Percentiles rank a stretch among this genome's conserved stretches.
These are phyloP conservation scores for Cacatua alba DNA, from an alignment of 2,113 vertebrate genomes.

Conservation along the genomic window DNA sequence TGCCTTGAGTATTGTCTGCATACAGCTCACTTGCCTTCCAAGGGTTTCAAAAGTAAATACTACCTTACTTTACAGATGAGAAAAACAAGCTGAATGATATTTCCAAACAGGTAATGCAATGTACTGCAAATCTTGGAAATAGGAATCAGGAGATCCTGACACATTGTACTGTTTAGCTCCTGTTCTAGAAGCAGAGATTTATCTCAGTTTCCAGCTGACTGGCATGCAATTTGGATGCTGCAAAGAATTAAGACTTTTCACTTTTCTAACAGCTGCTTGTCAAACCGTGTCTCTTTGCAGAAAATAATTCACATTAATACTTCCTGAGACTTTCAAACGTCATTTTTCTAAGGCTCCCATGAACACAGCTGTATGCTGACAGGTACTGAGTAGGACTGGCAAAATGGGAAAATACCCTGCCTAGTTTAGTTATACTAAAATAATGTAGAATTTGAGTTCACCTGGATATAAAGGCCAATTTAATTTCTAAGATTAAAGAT, in stretches of 20 bases:
- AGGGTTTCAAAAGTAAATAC: background rate
- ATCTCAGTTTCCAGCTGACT: background rate
- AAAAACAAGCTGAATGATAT: background rate
- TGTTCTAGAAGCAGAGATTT: background rate
- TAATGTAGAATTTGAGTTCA: background rate
- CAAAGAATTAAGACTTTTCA: background rate
- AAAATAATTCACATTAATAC: background rate
- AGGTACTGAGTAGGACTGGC: background rate
- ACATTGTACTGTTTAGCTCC: background rate
- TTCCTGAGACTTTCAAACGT: background rate
- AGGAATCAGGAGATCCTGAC: background rate
- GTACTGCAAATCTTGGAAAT: background rate
- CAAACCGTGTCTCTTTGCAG: background rate
- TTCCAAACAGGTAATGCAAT: background rate
- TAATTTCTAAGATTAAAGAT: background rate
- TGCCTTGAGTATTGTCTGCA: background rate
- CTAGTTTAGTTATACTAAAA: background rate
- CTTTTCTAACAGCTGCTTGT: background rate
- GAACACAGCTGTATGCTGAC: background rate
- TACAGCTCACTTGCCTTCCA: background rate
- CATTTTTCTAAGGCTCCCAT: background rate
- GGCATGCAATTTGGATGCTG: background rate
- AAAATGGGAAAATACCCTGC: background rate
- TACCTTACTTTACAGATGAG: background rate
- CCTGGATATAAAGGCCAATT: background rate